Evolutionary conservation across 2,888 invertebrate species (phyloP).

Genomic region (Tachina grossa): DNA sequence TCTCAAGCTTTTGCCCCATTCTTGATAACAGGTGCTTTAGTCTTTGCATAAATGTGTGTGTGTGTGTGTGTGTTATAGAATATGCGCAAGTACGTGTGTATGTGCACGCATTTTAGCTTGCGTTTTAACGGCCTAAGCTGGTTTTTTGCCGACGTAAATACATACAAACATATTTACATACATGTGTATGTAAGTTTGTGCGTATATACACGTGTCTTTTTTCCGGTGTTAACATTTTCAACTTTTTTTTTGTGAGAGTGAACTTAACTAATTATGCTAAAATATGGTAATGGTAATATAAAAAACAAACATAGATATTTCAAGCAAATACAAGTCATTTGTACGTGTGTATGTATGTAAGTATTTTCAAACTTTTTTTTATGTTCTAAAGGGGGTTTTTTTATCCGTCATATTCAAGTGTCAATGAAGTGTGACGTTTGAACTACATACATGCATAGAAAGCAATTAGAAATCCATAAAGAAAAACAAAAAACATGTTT

Average conservation of each 20-base stretch:
- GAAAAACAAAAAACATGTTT: conserved; percentile 12
- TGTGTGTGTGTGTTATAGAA: conserved; percentile 3
- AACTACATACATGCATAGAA: conserved; percentile 8
- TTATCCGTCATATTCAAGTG: conserved; percentile 22
- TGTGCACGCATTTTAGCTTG: background rate
- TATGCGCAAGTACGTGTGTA: no score
- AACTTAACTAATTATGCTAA: background rate
- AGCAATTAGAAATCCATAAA: background rate
- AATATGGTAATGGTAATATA: background rate
- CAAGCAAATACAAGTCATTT: conserved; percentile 3
- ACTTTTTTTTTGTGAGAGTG: background rate
- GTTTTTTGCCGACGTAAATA: conserved; percentile 22
- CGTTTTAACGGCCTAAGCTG: background rate
- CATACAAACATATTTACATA: background rate
- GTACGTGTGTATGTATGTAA: no score
- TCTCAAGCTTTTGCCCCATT: background rate
- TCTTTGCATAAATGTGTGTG: background rate
- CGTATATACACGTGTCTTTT: background rate
- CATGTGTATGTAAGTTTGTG: no score
- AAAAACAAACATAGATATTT: background rate
- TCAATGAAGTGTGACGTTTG: conserved; percentile 52
- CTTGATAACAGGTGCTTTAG: no score
- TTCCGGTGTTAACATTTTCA: conserved; percentile 44
- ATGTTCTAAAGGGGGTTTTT: conserved; percentile 45
- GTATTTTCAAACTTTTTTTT: background rate